Evolutionary conservation across 1,140 invertebrate species (phyloP).

Genomic region (Hylaeus anthracinus): DNA sequence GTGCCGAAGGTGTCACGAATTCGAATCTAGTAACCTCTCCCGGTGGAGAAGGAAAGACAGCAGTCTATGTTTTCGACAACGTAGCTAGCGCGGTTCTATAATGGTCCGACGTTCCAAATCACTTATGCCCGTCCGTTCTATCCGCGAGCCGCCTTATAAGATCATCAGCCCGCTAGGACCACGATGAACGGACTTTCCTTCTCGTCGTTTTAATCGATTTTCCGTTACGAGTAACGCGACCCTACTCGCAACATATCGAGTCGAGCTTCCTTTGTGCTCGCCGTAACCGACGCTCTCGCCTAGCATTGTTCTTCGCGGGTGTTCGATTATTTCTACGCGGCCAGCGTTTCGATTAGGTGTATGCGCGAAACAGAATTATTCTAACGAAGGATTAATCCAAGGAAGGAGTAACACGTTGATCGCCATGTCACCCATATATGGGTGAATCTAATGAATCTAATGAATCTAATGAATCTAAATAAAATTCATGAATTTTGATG

Average conservation of each 20-base stretch:
- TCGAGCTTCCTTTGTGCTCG: too few species aligned
- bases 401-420: too few species aligned
- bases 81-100: slow-evolving; percentile 72
- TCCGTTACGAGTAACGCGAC: slow-evolving; percentile 2
- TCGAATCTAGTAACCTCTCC: slow-evolving; percentile 33
- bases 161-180: slow-evolving; percentile 37
- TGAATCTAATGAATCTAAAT: too few species aligned
- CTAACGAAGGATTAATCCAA: too few species aligned
- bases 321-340: too few species aligned
- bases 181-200: slow-evolving; percentile 4
- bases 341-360: too few species aligned
- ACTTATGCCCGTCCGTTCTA: slow-evolving; percentile 54
- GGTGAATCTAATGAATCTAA: too few species aligned
- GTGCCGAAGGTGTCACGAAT: slow-evolving; percentile 48
- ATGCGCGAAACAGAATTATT: too few species aligned
- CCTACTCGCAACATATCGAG: too few species aligned
- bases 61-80: slow-evolving; percentile 71
- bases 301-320: too few species aligned
- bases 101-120: slow-evolving; percentile 73
- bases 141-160: slow-evolving; percentile 41
- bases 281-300: neutral
- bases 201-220: slow-evolving; percentile 33
- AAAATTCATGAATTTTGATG: too few species aligned
- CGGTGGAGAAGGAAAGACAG: slow-evolving; percentile 9
- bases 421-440: too few species aligned